Percentiles rank a stretch among this genome's conserved stretches.
These are phyloP conservation scores for Mustelus asterias DNA, from an alignment of 2,113 vertebrate species.

Conservation along the genomic window DNA sequence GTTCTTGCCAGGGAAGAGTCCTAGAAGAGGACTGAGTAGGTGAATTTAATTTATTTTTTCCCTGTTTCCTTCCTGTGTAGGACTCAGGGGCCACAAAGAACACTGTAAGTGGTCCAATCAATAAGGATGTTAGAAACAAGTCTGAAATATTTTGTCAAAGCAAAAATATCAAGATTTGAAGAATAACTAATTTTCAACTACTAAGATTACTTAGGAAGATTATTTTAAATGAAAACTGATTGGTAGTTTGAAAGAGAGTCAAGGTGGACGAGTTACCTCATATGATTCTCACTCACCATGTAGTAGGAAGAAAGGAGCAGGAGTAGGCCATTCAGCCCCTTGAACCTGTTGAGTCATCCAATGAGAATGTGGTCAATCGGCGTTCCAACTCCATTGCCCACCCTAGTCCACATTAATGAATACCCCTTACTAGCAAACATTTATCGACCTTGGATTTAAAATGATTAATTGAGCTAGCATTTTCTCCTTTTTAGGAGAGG, in stretches of 20 bases:
- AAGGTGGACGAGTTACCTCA: too few relatives aligned
- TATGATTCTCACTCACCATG: too few relatives aligned
- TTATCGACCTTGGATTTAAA: background rate
- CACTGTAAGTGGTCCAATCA: background rate
- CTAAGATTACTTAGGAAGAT: too few relatives aligned
- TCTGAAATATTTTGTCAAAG: too few relatives aligned
- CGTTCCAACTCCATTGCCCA: background rate
- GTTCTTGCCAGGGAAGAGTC: background rate
- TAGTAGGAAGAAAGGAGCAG: too few relatives aligned
- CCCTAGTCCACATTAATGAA: background rate
- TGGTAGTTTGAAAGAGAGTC: too few relatives aligned
- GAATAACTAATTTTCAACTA: too few relatives aligned
- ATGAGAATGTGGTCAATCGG: background rate
- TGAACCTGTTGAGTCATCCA: background rate
- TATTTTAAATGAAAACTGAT: too few relatives aligned
- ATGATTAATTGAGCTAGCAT: background rate
- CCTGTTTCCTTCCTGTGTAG: background rate
- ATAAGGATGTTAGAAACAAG: too few relatives aligned
- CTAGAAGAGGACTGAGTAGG: background rate
- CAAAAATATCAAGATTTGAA: too few relatives aligned
- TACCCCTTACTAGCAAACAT: background rate
- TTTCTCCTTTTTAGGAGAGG: background rate
- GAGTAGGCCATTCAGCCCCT: too few relatives aligned
- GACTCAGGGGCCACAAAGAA: background rate
- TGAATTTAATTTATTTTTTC: background rate